Evolutionary conservation across 2,113 vertebrate genomes (phyloP).

Genomic region (Gymnarchus niloticus): DNA sequence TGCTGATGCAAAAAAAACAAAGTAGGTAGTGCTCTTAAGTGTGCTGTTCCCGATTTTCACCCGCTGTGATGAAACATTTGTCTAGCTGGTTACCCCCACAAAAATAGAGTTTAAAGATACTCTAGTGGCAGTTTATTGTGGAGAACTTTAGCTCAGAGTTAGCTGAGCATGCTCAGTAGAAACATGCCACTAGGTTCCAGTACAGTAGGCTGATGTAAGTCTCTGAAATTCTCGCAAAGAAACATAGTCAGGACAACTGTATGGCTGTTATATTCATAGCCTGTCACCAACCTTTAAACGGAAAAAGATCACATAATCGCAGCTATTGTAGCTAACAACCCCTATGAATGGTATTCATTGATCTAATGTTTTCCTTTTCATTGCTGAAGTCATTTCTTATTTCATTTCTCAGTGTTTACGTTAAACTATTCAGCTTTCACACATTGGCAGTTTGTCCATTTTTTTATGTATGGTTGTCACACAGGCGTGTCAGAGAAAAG

Average conservation of each 20-base stretch:
- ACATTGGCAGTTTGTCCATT: not conserved
- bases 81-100: not conserved
- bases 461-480: not conserved
- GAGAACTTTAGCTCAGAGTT: not conserved
- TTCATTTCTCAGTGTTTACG: not conserved
- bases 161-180: not conserved
- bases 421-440: not conserved
- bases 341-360: not conserved
- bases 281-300: not conserved
- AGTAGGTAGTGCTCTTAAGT: not conserved
- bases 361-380: too few relatives aligned
- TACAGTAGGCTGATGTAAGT: slow-evolving; percentile 18
- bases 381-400: not conserved
- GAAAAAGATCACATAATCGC: not conserved
- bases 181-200: not conserved
- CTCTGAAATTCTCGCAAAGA: slow-evolving; percentile 19
- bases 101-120: not conserved
- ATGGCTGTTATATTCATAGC: slow-evolving; percentile 4
- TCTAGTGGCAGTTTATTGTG: too few relatives aligned
- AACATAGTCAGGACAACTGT: slow-evolving; percentile 16
- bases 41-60: too few relatives aligned
- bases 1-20: not conserved
- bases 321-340: not conserved
- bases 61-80: not conserved
- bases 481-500: not conserved